Evolutionary conservation across 2,113 vertebrate species (phyloP), one percentile per base, ranked within the genome.

Genomic region (Gymnarchus niloticus): DNA sequence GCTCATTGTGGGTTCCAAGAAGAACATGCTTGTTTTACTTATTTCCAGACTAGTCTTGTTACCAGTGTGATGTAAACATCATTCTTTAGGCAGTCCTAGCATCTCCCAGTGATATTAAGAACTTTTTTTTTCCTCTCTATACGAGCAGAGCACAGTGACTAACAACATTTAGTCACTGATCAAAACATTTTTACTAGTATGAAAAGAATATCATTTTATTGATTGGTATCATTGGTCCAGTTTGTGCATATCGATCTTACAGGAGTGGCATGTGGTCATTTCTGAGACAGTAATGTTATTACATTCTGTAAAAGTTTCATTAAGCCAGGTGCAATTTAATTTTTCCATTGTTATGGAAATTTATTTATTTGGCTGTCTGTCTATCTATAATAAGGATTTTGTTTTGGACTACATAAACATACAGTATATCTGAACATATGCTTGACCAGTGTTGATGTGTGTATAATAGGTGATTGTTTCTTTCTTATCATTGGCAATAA

Each of bases 21-120:
- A 28, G 80, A 83, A 23, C 19, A 28, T 69, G 21, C 57, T 37
- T 17, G 6, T 86, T 41, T 73, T 44, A 44, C 33, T 69, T 33
- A 57, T 12, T 41, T 14, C 28, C 80, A 54, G 46, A n/a, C 21
- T 41, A 57, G 21, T n/a, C 48, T 51, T 86, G 85, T 86, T 86
- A 48, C 85, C 80, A 86, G 83, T 80, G 85, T 17, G 80, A 81
- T 44, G 80, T 86, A 82, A 86, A 86, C 78, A 86, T 37, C 14
- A 41, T 37, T 81, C 78, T 46, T 25, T 4, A 49, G 80, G 33
- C 21, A 44, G 9, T 48, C 21, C 25, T 41, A 65, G 57, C n/a
- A n/a, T 86, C 56, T 69, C 46, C 44, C 33, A 69, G 6, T 41
- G 33, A n/a, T 33, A 21, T 41, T 33, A 37, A 6, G 46, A 37